phyloP scores from a whole-genome alignment of 2,888 invertebrate species.

The Limnephilus lunatus region DNA sequence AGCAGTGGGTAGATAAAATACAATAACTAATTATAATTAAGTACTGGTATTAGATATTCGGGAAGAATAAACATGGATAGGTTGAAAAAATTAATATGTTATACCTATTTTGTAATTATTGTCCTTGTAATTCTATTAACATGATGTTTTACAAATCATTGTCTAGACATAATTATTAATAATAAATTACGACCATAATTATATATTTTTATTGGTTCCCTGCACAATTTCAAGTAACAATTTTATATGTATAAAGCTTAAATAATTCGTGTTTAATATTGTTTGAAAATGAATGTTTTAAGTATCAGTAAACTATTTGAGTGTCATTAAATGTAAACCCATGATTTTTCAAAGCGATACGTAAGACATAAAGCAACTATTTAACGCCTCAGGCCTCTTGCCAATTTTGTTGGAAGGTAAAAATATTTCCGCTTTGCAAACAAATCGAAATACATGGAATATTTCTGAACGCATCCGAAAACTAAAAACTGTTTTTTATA shows the following conservation, averaged over 20 bases:
- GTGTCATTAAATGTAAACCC: too few species aligned
- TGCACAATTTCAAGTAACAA: not conserved
- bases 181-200: not conserved
- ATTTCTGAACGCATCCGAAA: too few species aligned
- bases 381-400: too few species aligned
- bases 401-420: too few species aligned
- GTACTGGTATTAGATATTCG: not conserved
- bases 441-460: too few species aligned
- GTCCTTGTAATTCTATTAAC: not conserved
- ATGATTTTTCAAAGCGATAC: not conserved
- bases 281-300: too few species aligned
- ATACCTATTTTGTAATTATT: not conserved
- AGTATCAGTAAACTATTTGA: too few species aligned
- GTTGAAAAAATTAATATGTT: not conserved
- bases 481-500: too few species aligned
- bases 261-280: not conserved
- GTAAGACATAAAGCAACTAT: not conserved
- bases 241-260: too few species aligned
- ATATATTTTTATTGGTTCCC: not conserved
- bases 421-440: too few species aligned
- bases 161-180: not conserved
- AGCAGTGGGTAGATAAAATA: not conserved
- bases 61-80: not conserved
- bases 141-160: not conserved
- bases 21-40: not conserved